Evolutionary conservation across 1,140 invertebrate genomes (phyloP), one percentile per base, ranked within the genome.

Genomic region (Bombus terrestris): DNA sequence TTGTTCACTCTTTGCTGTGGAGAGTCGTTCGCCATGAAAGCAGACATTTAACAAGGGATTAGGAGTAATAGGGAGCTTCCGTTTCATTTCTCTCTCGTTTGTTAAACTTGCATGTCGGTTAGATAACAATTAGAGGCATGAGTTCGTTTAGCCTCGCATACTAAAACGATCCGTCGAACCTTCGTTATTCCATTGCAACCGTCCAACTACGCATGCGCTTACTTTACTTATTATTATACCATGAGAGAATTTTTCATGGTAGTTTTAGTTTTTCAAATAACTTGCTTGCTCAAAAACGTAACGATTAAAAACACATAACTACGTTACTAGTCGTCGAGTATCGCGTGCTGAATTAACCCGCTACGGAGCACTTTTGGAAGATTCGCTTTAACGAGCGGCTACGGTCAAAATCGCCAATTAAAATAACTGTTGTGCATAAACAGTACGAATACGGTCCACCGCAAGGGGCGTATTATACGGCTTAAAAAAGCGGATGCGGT

Each of bases 401-500:
- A 59, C n/a, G 57, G 9, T 18, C 8, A 2, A 35, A 28, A 18
- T 2, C 37, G 35, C 10, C 47, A 25, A 90, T 81, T 88, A 90
- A 90, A 86, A 79, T 68, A 62, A 88, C 64, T 79, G 73, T 91
- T 92, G 85, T 91, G 76, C 88, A 90, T 82, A 91, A 83, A 92
- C 91, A 92, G 92, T 94, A 93, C 81, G 90, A 93, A 86, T 93
- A 94, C 81, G 64, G 74, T 73, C 86, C 89, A 88, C 89, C 90
- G 79, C 86, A 89, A 89, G 5, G 79, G 62, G 87, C 82, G 43
- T 88, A 68, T 89, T 88, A 87, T 86, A 86, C 88, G 88, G 88
- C 90, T 92, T 90, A 88, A 91, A 77, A 77, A 77, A 86, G 75
- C 77, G 84, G 85, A 77, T 28, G 74, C 66, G 79, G 57, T 71